Conservation (phyloP, 2,113 vertebrate genomes). For the Corythoichthys intestinalis region DNA sequence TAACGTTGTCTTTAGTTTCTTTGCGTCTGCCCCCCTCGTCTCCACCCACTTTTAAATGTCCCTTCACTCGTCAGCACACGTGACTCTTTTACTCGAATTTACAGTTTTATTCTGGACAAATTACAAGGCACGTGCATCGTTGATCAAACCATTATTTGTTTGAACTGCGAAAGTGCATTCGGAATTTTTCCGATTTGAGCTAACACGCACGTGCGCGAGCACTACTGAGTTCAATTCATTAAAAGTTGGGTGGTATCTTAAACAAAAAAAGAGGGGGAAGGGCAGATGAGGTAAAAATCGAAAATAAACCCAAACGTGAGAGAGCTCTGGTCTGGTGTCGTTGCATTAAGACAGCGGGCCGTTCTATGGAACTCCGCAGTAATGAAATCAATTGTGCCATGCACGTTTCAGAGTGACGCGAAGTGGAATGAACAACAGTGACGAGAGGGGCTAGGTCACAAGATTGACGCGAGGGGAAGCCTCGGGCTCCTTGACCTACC, state of each 20-base stretch:
- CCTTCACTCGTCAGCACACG: constrained; percentile 1
- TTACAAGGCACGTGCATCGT: not conserved
- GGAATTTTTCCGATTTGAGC: not conserved
- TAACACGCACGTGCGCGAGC: not conserved
- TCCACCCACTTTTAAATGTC: not conserved
- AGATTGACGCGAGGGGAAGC: not conserved
- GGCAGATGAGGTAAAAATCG: not conserved
- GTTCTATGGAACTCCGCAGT: not conserved
- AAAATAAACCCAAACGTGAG: not conserved
- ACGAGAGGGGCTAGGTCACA: not conserved
- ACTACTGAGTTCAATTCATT: not conserved
- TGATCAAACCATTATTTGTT: too few relatives aligned
- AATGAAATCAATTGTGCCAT: too few relatives aligned
- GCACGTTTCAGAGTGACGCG: not conserved
- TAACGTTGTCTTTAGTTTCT: constrained; percentile 2
- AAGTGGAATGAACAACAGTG: not conserved
- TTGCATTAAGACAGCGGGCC: not conserved
- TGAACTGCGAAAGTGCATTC: not conserved
- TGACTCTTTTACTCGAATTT: not conserved
- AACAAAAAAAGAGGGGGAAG: not conserved
- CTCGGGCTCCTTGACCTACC: not conserved
- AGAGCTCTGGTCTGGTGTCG: not conserved
- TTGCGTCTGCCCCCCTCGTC: not conserved
- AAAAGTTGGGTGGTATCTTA: not conserved
- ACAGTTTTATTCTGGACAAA: constrained; percentile 2